Conservation (phyloP, 2,888 invertebrate genomes). For the Metalampra italica region DNA sequence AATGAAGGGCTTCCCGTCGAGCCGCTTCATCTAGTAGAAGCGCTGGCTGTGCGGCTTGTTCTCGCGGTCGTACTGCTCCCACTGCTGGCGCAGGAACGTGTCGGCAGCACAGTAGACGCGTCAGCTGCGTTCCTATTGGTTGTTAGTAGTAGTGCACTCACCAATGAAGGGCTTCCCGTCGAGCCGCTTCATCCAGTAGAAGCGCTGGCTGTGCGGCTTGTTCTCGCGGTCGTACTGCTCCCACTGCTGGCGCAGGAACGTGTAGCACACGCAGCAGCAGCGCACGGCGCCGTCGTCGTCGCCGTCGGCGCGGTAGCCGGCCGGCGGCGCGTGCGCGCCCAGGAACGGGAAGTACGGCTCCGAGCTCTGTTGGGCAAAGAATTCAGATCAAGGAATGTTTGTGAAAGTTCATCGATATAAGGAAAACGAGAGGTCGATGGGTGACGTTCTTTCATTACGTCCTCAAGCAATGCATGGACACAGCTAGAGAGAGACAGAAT, state of each 20-base stretch:
- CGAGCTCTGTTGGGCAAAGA: slow-evolving; percentile 47
- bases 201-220: slow-evolving; percentile 90
- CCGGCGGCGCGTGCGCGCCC: slow-evolving; percentile 92
- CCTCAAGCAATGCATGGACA: too few relatives aligned
- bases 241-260: slow-evolving; percentile 94
- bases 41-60: too few relatives aligned
- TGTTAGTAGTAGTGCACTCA: slow-evolving; percentile 32
- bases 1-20: slow-evolving; percentile 93
- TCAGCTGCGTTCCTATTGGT: too few relatives aligned
- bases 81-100: slow-evolving; percentile 91
- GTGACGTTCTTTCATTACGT: too few relatives aligned
- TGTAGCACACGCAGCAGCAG: slow-evolving; percentile 91
- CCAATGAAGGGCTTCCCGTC: slow-evolving; percentile 93
- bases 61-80: slow-evolving; percentile 95
- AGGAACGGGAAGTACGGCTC: slow-evolving; percentile 96
- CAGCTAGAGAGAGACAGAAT: too few relatives aligned
- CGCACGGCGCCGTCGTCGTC: slow-evolving; percentile 79
- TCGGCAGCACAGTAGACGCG: slow-evolving; percentile 80
- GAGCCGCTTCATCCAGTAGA: slow-evolving; percentile 95
- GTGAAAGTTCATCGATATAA: neutral
- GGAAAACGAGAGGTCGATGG: too few relatives aligned
- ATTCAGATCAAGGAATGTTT: neutral
- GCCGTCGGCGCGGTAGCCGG: slow-evolving; percentile 80
- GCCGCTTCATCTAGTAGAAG: slow-evolving; percentile 94
- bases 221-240: slow-evolving; percentile 91